phyloP scores from a whole-genome alignment of 2,113 vertebrate genomes.

The Tupaia tana region DNA sequence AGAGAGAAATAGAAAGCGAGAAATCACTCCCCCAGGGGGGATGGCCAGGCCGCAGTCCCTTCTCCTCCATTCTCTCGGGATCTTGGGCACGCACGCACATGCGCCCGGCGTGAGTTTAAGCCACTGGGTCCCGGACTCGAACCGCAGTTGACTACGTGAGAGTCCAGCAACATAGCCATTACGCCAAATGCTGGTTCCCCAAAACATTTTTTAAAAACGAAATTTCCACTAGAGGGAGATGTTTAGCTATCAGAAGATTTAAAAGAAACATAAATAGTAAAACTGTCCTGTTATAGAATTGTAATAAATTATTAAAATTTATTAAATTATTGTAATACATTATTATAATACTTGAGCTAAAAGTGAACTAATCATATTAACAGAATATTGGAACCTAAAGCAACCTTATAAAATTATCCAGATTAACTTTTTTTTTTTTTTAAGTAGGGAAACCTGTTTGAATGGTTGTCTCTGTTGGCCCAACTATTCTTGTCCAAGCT shows the following conservation, averaged over 20 bases:
- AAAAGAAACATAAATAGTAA: constrained; percentile 20
- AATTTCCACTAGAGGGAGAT: constrained; percentile 76
- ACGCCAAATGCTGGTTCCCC: not conserved
- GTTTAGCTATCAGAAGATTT: constrained; percentile 64
- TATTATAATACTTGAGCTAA: constrained; percentile 23
- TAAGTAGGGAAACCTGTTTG: not conserved
- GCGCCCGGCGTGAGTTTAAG: no score
- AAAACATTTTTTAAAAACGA: constrained; percentile 47
- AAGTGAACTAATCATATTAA: not conserved
- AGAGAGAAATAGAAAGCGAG: no score
- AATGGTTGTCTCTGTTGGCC: not conserved
- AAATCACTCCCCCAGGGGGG: no score
- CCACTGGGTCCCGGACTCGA: no score
- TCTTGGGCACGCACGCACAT: no score
- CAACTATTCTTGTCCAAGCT: not conserved
- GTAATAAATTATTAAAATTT: no score
- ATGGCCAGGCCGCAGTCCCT: no score
- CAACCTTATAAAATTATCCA: not conserved
- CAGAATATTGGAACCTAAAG: not conserved
- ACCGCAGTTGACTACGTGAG: no score
- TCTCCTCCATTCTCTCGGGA: no score
- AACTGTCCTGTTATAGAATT: constrained; percentile 1
- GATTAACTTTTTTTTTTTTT: not conserved
- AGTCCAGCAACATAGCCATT: no score
- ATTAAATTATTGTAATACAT: no score